Percentiles rank a stretch among this genome's conserved stretches.
phyloP scores from a whole-genome alignment of 2,888 invertebrate genomes.

The Drosophila affinis region DNA sequence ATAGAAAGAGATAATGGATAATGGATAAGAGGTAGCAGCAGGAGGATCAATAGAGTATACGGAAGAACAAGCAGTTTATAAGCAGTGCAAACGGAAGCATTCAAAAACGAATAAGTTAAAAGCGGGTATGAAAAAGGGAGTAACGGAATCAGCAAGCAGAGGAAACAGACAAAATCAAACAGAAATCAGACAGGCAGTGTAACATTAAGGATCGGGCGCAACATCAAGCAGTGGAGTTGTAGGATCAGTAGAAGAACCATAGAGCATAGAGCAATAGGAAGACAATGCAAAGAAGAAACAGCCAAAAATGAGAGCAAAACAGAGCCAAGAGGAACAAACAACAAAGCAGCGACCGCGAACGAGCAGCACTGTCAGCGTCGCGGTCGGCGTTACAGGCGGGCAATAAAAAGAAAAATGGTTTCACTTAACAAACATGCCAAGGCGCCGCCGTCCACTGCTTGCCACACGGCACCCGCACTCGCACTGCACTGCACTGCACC shows the following conservation, averaged over 20 bases:
- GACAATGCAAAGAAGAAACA: slow-evolving; percentile 15
- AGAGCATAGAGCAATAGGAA: slow-evolving; percentile 2
- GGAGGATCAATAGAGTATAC: no score
- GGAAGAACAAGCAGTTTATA: not conserved
- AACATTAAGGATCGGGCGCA: not conserved
- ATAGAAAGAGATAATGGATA: no score
- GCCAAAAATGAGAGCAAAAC: not conserved
- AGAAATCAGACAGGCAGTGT: not conserved
- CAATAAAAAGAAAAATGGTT: slow-evolving; percentile 81
- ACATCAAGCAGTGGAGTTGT: not conserved
- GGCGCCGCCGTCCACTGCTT: slow-evolving; percentile 49
- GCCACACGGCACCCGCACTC: slow-evolving; percentile 7
- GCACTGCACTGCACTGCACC: slow-evolving; percentile 17
- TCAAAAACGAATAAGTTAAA: not conserved
- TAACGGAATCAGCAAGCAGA: not conserved
- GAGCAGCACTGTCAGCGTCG: slow-evolving; percentile 23
- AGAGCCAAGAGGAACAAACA: not conserved
- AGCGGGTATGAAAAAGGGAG: not conserved
- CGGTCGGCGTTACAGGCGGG: slow-evolving; percentile 18
- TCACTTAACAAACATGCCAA: slow-evolving; percentile 80
- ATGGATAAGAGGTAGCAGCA: no score
- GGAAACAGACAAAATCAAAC: no score
- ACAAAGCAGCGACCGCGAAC: not conserved
- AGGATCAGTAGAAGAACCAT: not conserved
- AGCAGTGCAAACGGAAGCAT: not conserved